Base-by-base conservation (phyloP, 2,797 vertebrate genomes). In the Sebastes nivosus region DNA sequence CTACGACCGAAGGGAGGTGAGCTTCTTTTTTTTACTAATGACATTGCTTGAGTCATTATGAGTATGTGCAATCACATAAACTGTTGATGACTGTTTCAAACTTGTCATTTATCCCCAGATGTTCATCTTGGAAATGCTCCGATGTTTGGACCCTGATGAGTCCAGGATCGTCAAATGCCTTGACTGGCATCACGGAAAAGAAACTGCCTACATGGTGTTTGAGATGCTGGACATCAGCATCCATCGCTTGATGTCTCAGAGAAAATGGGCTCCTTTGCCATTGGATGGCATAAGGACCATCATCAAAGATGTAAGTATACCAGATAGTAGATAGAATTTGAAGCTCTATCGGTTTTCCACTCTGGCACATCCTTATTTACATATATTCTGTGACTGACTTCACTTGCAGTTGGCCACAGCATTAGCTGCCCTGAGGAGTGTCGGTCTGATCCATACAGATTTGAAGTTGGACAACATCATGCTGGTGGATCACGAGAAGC, bases 371-470 rank as follows among this genome's bases (percentile, higher is more conserved):
- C 32, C 32, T 32, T 32, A 32, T 32, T 32, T 32, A 32, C 32
- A 32, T 32, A 32, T 32, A 32, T 32, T 32, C 32, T 32, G 32
- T 32, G 32, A 32, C 32, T 32, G 32, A 32, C 32, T 32, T 32
- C 32, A 32, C 32, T 32, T 32, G 32, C 32, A 32, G 32, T 0
- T 32, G 32, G 32, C 32, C 32, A 32, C 38, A 52, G 72, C 72
- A 1, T 59, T 75, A 29, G 14, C 9, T 1, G 67, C 60, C 13
- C 36, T 81, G 12, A 71, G 65, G 54, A 8, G 29, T 13, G 0
- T 75, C 12, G 60, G 67, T 24, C 22, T 75, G 67, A 66, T 81
- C 72, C 67, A 70, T 24, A 4, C 79, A 36, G 72, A 81, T 66
- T 24, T 75, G 16, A 75, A 75, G 34, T 0, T 25, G 5, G 59